Percentiles rank a stretch among this genome's conserved stretches.
phyloP scores from a whole-genome alignment of 2,888 invertebrate species.

The Magallana nippona region DNA sequence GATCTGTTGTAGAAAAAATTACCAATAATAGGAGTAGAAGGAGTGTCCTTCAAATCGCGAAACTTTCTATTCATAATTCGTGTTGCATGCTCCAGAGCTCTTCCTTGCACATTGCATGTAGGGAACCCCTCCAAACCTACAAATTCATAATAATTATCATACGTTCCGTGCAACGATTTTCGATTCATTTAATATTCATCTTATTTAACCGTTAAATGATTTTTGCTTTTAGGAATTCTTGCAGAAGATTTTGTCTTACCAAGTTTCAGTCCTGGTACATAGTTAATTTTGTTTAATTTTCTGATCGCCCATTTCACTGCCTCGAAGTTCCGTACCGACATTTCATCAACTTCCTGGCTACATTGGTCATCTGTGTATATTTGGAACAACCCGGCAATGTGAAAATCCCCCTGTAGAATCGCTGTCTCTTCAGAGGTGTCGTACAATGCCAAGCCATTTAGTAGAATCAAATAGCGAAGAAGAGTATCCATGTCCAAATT shows the following conservation, averaged over 20 bases:
- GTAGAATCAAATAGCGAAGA: too few relatives aligned
- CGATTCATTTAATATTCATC: not conserved
- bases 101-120: constrained; percentile 14
- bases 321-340: constrained; percentile 41
- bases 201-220: not conserved
- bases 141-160: not conserved
- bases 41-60: not conserved
- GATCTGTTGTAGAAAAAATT: not conserved
- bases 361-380: constrained; percentile 35
- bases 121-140: constrained; percentile 2
- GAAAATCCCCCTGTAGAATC: constrained; percentile 35
- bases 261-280: constrained; percentile 38
- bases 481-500: too few relatives aligned
- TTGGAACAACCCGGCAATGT: constrained; percentile 36
- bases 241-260: constrained; percentile 21
- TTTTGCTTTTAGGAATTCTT: not conserved
- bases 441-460: not conserved
- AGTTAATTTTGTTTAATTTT: constrained; percentile 32
- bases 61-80: constrained; percentile 4
- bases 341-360: not conserved
- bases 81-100: constrained; percentile 16
- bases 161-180: too few relatives aligned
- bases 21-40: not conserved
- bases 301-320: constrained; percentile 44
- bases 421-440: not conserved